Percentiles rank a stretch among this genome's conserved stretches.
phyloP scores from a whole-genome alignment of 2,888 invertebrate genomes.

The Stenichneumon culpator region DNA sequence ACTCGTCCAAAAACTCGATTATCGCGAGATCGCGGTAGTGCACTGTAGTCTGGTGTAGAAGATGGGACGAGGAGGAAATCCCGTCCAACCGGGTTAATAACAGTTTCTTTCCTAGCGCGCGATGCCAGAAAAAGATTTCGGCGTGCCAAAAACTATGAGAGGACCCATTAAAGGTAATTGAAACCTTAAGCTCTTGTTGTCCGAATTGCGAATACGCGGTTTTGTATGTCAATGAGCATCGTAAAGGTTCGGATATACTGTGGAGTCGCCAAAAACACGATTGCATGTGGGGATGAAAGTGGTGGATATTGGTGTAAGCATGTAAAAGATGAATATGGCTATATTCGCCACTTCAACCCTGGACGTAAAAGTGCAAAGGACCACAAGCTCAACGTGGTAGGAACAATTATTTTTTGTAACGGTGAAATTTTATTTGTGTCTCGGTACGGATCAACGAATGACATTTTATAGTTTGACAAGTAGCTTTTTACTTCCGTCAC shows the following conservation, averaged over 20 bases:
- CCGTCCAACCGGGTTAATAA: constrained; percentile 68
- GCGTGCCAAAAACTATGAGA: constrained; percentile 35
- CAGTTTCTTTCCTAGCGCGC: constrained; percentile 54
- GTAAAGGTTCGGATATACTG: not conserved
- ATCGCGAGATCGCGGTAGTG: constrained; percentile 65
- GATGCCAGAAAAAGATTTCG: constrained; percentile 32
- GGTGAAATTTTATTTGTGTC: not conserved
- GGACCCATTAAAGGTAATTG: constrained; percentile 59
- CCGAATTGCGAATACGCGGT: not conserved
- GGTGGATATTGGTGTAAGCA: not conserved
- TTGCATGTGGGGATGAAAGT: not conserved
- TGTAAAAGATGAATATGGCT: not conserved
- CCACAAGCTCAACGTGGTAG: not conserved
- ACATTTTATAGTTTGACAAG: too few species aligned
- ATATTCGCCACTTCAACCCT: not conserved
- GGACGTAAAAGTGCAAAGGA: not conserved
- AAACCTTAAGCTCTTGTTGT: constrained; percentile 51
- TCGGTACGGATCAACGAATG: too few species aligned
- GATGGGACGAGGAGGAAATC: constrained; percentile 17
- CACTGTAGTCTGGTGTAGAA: constrained; percentile 22
- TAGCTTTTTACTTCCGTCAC: too few species aligned
- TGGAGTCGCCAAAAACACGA: not conserved
- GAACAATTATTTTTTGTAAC: too few species aligned
- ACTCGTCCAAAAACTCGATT: constrained; percentile 73
- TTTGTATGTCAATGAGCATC: constrained; percentile 13